Conservation (phyloP, 2,888 invertebrate species). For the Monopis laevigella region DNA sequence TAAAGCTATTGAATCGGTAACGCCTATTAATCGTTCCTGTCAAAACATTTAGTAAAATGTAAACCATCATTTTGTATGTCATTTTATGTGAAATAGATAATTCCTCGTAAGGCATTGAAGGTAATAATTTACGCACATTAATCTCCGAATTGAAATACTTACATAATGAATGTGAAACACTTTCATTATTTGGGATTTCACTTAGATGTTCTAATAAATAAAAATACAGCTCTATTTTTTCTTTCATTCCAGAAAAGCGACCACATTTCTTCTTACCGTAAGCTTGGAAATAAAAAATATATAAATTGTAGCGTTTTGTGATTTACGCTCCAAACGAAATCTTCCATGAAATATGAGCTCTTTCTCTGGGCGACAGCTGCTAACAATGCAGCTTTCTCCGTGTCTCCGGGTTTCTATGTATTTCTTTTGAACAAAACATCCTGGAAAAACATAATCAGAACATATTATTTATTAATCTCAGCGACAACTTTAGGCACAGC, state of each 20-base stretch:
- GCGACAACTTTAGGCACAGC: no score
- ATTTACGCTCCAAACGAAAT: conserved; percentile 45
- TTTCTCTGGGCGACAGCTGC: conserved; percentile 43
- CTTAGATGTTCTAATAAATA: conserved; percentile 1
- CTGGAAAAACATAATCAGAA: conserved; percentile 2
- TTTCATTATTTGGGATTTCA: no score
- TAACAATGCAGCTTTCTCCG: conserved; percentile 46
- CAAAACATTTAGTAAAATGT: conserved; percentile 17
- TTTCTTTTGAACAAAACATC: conserved; percentile 8
- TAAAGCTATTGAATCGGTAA: conserved; percentile 27
- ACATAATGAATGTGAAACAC: no score
- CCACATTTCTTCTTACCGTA: conserved; percentile 11
- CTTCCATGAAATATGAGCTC: conserved; percentile 43
- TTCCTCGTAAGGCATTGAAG: no score
- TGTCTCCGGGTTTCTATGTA: conserved; percentile 22
- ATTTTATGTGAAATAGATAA: no score
- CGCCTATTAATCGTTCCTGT: conserved; percentile 31
- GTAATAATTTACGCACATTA: no score
- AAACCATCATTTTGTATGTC: conserved; percentile 1
- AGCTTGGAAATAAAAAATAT: conserved; percentile 14
- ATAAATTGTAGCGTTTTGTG: conserved; percentile 33
- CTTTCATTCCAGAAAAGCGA: conserved; percentile 1
- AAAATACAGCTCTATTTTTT: conserved; percentile 8
- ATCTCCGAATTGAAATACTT: no score
- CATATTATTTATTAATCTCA: no score